Evolutionary conservation across 2,888 invertebrate genomes (phyloP), one percentile per base, ranked within the genome.

Genomic region (Clistopyga incitator): DNA sequence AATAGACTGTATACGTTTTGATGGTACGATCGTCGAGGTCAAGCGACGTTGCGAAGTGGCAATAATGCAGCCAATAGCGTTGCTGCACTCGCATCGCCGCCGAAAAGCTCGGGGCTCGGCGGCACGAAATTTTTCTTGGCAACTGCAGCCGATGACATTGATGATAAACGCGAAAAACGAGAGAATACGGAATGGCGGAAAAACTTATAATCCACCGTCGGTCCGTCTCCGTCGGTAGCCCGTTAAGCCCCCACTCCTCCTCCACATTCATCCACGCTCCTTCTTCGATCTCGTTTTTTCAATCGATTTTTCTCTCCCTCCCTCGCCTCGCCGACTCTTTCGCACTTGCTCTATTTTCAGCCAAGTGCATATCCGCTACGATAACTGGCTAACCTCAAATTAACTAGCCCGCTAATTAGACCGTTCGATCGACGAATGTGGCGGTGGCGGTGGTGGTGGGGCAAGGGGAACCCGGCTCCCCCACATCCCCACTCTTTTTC

Each of bases 71-170:
- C 89, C 90, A 90, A 76, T 88, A 76, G 87, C 85, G 86, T 90
- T 90, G 87, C 90, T 90, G 87, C 90, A 91, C 88, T 91, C 90
- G 88, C 92, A 90, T 86, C 90, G 90, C 77, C 90, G 89, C 76
- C 90, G 89, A 59, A 87, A 85, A 18, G 84, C 77, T 52, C 84
- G 81, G 25, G 67, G 74, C 68, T 76, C 59, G 74, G n/a, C n/a
- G 75, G 59, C 79, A 77, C 54, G 25, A 75, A 45, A 76, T 70
- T 81, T 64, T 65, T 54, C 71, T 74, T 78, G 74, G 83, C 78
- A 81, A 77, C 78, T 38, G 34, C n/a, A 50, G 38, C 47, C 59
- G 45, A 59, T 68, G 72, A 54, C 61, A 72, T 78, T 68, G 13
- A 2, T 25, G 68, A 72, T 29, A 59, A 67, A 72, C 67, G 72